A percentile compares a stretch with the other conserved stretches of the same genome.
These are phyloP conservation scores for Silurus aristotelis DNA, from an alignment of 2,797 vertebrate species.

Conservation along the genomic window DNA sequence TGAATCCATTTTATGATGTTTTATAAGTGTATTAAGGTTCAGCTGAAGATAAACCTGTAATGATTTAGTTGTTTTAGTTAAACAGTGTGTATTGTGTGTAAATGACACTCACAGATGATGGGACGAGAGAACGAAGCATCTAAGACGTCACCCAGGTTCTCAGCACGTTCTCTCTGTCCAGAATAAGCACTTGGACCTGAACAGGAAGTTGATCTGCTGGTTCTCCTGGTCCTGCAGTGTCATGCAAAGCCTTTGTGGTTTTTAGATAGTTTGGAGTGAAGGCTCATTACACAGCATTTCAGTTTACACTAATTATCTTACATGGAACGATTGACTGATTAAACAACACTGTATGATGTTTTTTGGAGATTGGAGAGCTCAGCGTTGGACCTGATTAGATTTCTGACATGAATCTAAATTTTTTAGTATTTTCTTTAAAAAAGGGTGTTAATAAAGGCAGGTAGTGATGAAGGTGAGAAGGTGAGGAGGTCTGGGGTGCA, in stretches of 20 bases:
- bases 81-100: background rate
- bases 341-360: background rate
- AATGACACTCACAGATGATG: background rate
- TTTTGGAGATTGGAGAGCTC: background rate
- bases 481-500: no score
- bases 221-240: background rate
- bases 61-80: background rate
- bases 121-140: background rate
- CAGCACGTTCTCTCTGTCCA: background rate
- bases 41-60: background rate
- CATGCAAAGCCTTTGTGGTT: background rate
- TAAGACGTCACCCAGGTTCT: background rate
- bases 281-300: background rate
- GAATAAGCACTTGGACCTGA: background rate
- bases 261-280: background rate
- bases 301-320: background rate
- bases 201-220: conserved; percentile 24
- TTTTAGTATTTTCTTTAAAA: no score
- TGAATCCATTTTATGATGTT: background rate
- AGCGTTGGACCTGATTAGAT: background rate
- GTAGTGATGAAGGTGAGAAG: no score
- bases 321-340: no score
- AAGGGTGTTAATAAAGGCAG: no score
- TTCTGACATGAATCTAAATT: background rate
- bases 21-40: background rate